Percentiles rank a stretch among this genome's conserved stretches.
phyloP scores from a whole-genome alignment of 2,888 invertebrate genomes.

The Leptinotarsa juncta region DNA sequence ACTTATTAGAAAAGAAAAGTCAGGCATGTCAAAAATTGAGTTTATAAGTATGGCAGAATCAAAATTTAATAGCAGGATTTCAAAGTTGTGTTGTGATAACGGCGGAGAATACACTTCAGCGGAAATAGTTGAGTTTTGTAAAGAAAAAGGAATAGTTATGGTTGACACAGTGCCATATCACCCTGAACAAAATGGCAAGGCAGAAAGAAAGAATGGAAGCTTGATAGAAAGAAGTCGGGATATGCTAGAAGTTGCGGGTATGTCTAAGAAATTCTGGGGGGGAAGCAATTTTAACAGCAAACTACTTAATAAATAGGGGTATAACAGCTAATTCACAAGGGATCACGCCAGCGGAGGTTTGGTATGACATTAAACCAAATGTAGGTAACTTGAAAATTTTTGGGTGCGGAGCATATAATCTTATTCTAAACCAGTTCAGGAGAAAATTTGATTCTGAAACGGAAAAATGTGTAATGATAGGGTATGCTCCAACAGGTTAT shows the following conservation, averaged over 20 bases:
- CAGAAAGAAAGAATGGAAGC: conserved; percentile 19
- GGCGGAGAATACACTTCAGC: conserved; percentile 19
- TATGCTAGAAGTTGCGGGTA: conserved; percentile 13
- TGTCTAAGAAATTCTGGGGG: conserved; percentile 8
- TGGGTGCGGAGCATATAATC: conserved; percentile 21
- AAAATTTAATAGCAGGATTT: conserved; percentile 11
- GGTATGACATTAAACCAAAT: conserved; percentile 26
- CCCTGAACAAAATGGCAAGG: conserved; percentile 27
- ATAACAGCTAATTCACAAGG: not conserved
- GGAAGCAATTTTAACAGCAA: conserved; percentile 17
- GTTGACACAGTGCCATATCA: not conserved
- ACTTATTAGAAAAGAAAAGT: conserved; percentile 27
- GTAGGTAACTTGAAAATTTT: conserved; percentile 20
- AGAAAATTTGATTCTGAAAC: conserved; percentile 32
- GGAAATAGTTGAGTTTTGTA: conserved; percentile 22
- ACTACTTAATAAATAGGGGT: conserved; percentile 11
- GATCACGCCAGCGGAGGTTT: conserved; percentile 22
- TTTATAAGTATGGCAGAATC: conserved; percentile 14
- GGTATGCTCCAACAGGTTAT: conserved; percentile 39
- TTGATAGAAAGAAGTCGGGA: conserved; percentile 11
- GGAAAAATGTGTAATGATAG: conserved; percentile 40
- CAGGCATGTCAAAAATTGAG: conserved; percentile 24
- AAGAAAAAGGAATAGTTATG: conserved; percentile 13
- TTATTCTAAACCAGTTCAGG: conserved; percentile 12
- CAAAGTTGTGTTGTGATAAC: conserved; percentile 15